Conservation (phyloP, 2,888 invertebrate genomes). For the Incurvaria masculella region DNA sequence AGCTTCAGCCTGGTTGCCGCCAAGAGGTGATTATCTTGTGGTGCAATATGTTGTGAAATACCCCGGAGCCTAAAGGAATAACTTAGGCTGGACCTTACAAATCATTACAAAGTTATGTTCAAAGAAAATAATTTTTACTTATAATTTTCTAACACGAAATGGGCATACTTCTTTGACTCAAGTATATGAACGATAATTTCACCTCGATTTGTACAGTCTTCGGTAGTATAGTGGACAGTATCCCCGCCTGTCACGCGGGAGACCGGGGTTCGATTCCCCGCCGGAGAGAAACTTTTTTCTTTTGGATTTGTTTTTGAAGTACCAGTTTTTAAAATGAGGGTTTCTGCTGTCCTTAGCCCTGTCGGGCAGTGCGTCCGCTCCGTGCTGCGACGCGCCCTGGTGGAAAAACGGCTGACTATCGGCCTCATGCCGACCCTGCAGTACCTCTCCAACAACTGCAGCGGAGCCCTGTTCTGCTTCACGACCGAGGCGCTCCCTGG, state of each 20-base stretch:
- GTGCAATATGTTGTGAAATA: too few relatives aligned
- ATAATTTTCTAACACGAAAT: too few relatives aligned
- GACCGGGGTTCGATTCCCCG: constrained; percentile 60
- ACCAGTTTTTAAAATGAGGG: background rate
- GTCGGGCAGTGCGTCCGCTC: constrained; percentile 51
- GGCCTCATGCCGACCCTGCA: constrained; percentile 63
- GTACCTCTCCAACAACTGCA: constrained; percentile 55
- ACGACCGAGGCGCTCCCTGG: constrained; percentile 65
- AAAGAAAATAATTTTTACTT: too few relatives aligned
- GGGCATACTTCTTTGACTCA: too few relatives aligned
- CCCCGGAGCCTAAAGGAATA: too few relatives aligned
- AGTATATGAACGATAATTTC: too few relatives aligned
- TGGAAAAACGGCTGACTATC: constrained; percentile 58
- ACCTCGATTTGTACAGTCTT: constrained; percentile 25
- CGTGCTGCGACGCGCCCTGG: constrained; percentile 51
- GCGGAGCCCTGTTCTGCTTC: constrained; percentile 66
- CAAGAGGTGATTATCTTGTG: constrained; percentile 35
- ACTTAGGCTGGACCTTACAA: too few relatives aligned
- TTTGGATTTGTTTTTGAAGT: constrained; percentile 17
- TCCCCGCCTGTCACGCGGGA: constrained; percentile 60
- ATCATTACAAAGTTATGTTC: too few relatives aligned
- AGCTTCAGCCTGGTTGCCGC: constrained; percentile 47
- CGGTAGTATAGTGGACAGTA: constrained; percentile 59
- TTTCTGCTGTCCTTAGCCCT: constrained; percentile 36
- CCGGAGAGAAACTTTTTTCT: constrained; percentile 30